Conservation (phyloP, 2,113 vertebrate species). For the Ciconia maguari region DNA sequence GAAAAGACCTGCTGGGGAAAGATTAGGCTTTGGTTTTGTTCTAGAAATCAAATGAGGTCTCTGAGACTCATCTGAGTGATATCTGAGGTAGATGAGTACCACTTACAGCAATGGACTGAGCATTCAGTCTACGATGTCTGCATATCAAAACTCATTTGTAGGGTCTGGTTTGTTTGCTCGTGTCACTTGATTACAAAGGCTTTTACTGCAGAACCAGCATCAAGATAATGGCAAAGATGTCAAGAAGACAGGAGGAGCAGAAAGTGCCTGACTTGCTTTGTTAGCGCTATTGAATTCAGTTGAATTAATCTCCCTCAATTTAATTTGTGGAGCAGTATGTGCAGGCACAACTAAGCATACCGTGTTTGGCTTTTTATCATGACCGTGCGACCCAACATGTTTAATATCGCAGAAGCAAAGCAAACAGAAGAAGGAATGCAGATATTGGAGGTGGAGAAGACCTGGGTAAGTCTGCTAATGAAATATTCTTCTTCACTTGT, state of each 20-base stretch:
- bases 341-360: background rate
- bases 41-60: background rate
- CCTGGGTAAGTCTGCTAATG: background rate
- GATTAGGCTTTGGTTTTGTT: background rate
- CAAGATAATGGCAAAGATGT: background rate
- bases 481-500: background rate
- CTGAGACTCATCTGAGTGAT: too few species aligned
- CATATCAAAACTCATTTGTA: too few species aligned
- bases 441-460: background rate
- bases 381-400: fast-evolving
- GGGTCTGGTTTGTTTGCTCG: background rate
- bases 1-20: background rate
- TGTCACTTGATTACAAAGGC: background rate
- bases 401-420: background rate
- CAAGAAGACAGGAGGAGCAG: background rate
- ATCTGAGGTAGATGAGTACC: background rate
- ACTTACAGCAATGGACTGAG: background rate
- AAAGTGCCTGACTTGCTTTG: background rate
- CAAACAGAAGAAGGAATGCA: background rate
- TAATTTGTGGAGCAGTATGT: background rate
- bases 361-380: background rate
- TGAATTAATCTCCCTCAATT: background rate
- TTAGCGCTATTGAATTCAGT: background rate
- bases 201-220: background rate
- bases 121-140: fast-evolving